Evolutionary conservation across 2,888 invertebrate species (phyloP).

Genomic region (Phania funesta): DNA sequence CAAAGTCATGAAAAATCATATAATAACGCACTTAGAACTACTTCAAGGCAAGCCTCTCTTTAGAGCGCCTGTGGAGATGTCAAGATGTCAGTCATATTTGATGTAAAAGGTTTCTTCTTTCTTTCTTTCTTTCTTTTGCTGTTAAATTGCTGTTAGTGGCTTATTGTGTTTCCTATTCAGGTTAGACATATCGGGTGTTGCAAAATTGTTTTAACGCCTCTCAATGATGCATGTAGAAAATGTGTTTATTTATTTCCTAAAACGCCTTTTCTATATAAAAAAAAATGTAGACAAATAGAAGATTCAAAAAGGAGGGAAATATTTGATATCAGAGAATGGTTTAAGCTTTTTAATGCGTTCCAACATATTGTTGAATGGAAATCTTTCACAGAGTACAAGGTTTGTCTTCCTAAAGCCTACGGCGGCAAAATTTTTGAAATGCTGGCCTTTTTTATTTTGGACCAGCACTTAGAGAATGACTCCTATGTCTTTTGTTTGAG

Average conservation of each 20-base stretch:
- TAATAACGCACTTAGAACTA: conserved; percentile 7
- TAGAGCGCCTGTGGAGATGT: conserved; percentile 37
- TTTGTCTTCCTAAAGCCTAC: too few species aligned
- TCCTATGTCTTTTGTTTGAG: too few species aligned
- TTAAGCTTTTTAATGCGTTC: too few species aligned
- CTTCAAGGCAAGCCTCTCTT: conserved; percentile 47
- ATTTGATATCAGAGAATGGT: too few species aligned
- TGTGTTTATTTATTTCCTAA: conserved; percentile 52
- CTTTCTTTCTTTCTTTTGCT: not conserved
- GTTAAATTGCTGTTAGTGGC: not conserved
- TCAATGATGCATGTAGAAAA: not conserved
- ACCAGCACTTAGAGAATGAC: too few species aligned
- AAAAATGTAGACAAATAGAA: not conserved
- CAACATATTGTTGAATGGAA: too few species aligned
- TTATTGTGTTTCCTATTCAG: conserved; percentile 18
- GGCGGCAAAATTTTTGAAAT: too few species aligned
- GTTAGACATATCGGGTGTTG: conserved; percentile 29
- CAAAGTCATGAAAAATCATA: too few species aligned
- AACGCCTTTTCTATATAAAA: conserved; percentile 46
- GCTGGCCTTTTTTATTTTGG: too few species aligned
- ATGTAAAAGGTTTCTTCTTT: conserved; percentile 49
- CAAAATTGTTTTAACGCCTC: conserved; percentile 6
- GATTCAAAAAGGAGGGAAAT: not conserved
- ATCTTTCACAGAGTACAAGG: too few species aligned
- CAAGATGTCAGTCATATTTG: conserved; percentile 63